Conservation (phyloP, 2,888 invertebrate species). For the Callyntrura sp. region DNA sequence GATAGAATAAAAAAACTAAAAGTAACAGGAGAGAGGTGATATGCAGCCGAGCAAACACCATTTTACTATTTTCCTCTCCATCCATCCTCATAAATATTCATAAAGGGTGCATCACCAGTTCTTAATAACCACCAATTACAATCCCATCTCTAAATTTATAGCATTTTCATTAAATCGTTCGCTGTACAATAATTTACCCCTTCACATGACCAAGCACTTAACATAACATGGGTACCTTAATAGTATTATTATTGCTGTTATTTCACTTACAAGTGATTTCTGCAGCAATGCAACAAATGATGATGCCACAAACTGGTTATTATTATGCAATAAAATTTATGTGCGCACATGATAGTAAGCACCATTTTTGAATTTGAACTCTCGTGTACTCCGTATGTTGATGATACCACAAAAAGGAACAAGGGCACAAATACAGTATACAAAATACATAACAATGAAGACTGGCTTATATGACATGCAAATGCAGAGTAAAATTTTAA, state of each 20-base stretch:
- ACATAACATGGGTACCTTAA: not conserved
- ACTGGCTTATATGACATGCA: too few relatives aligned
- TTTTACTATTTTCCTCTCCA: constrained; percentile 15
- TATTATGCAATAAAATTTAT: not conserved
- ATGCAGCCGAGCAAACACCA: constrained; percentile 27
- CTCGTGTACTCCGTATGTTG: too few relatives aligned
- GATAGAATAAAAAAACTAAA: too few relatives aligned
- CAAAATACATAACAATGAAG: not conserved
- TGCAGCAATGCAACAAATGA: too few relatives aligned
- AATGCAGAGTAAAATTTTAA: not conserved
- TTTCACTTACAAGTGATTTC: too few relatives aligned
- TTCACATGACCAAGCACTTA: not conserved
- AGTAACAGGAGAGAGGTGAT: too few relatives aligned
- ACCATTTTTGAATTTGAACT: not conserved
- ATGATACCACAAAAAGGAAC: too few relatives aligned
- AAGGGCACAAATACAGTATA: constrained; percentile 7
- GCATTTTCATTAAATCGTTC: constrained; percentile 49
- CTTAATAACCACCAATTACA: constrained; percentile 74
- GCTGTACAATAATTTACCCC: constrained; percentile 50
- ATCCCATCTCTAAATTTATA: constrained; percentile 54
- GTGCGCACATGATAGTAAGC: not conserved
- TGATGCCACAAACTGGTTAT: too few relatives aligned
- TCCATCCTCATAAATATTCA: constrained; percentile 73
- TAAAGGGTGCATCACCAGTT: constrained; percentile 62
- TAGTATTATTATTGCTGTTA: constrained; percentile 3